Base-by-base conservation (phyloP, 2,888 invertebrate species). In the Deilephila porcellus region DNA sequence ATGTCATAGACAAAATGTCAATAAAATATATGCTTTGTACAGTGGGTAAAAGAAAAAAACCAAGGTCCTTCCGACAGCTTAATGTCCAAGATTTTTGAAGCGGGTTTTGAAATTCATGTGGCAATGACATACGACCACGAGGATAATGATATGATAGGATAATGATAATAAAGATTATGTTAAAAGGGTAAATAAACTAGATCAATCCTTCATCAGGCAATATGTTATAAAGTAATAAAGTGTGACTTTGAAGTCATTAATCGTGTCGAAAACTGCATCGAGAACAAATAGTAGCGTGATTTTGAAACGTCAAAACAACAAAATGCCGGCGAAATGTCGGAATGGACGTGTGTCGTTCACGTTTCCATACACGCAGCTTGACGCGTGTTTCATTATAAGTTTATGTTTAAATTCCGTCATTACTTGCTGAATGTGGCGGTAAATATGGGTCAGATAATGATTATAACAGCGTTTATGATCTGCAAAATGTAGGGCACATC, bases 251-350 rank as follows among this genome's bases (percentile, higher is more conserved):
- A 45, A 45, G 45, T 14, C 14, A 45, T 2, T 20, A 20, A 7
- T 8, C 20, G 20, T 6, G 60, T 25, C n/a, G 25, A 60, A 20
- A 11, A n/a, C 20, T 20, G 19, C n/a, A 14, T 59, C 37, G 59
- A 32, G 37, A 70, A 53, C 20, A 60, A 6, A 34, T 25, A 25
- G 62, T 71, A 71, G 60, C 32, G 45, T 34, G 29, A 29, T 34
- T 45, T 60, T 56, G 20, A 14, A 45, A 73, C 37, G 70, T 70
- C 70, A 73, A 73, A 70, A 67, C 60, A 64, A 73, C 73, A 73
- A 71, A 73, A 73, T 73, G 70, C 20, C 73, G 60, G 20, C 45
- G 19, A 52, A 45, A 34, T 73, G 73, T 71, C 73, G 73, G 73
- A 73, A 73, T 45, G 45, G 64, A 25, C 71, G 71, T 60, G 71